A percentile compares a stretch with the other conserved stretches of the same genome.
These are phyloP conservation scores for Desmophyllum pertusum DNA, from an alignment of 92 coral and sea anemone species.

Conservation along the genomic window DNA sequence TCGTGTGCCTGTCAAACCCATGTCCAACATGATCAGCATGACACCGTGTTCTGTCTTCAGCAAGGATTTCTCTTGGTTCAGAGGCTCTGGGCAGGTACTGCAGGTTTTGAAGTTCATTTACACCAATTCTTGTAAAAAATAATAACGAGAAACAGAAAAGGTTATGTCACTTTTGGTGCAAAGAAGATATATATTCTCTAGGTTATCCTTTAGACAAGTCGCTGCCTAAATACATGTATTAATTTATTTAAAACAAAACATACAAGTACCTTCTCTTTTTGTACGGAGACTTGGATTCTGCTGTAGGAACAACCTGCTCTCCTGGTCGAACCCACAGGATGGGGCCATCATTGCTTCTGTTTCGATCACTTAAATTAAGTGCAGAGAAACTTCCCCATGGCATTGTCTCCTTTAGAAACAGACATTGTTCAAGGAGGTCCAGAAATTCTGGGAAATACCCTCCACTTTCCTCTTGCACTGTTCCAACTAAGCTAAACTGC, in stretches of 20 bases:
- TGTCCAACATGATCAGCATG: constrained; percentile 99
- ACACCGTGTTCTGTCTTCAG: constrained; percentile 96
- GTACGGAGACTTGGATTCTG: constrained; percentile 92
- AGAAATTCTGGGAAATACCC: constrained; percentile 95
- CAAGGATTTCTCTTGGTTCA: constrained; percentile 90
- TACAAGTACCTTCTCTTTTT: constrained; percentile 83
- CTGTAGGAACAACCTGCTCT: constrained; percentile 94
- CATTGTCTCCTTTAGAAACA: constrained; percentile 90
- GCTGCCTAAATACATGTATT: neutral
- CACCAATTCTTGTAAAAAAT: constrained; percentile 54
- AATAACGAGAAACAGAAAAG: neutral
- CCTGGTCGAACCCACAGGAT: constrained; percentile 99
- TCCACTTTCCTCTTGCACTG: constrained; percentile 95
- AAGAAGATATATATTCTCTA: neutral
- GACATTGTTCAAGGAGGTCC: constrained; percentile 86
- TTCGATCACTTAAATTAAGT: constrained; percentile 73
- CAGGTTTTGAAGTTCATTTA: constrained; percentile 95
- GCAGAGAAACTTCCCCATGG: constrained; percentile 97
- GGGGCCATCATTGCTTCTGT: constrained; percentile 99
- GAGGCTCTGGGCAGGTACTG: constrained; percentile 94
- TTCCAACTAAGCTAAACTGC: constrained; percentile 98
- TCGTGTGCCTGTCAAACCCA: constrained; percentile 97
- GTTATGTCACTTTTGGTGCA: neutral
- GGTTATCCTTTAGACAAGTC: neutral
- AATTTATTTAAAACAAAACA: neutral